Base-by-base conservation (phyloP, 2,113 vertebrate genomes). In the Alces alces region DNA sequence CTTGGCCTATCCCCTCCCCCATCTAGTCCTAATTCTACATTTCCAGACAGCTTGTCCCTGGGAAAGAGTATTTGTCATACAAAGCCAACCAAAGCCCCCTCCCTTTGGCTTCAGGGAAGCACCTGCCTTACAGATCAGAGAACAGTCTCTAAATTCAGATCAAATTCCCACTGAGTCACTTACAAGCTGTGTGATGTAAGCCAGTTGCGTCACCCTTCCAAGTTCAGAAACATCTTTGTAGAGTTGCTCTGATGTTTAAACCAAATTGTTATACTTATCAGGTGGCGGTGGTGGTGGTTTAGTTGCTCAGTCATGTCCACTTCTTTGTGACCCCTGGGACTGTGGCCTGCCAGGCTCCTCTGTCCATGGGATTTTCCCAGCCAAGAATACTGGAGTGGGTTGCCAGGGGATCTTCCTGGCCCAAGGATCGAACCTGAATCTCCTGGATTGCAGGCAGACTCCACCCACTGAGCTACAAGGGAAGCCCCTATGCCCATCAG, bases 301-400 rank as follows among this genome's bases (percentile, higher is more conserved):
- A 39, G 66, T 36, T 39, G 19, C 36, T 73, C n/a, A 39, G n/a
- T 73, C 10, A 0, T 23, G 21, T 39, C n/a, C 0, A 2, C 21
- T 9, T 36, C n/a, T 70, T 70, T 36, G 9, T 5, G 0, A 73
- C 21, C 36, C 36, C 21, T 25, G 10, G 36, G 19, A 73, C 36
- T 73, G 64, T 70, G 21, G 21, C n/a, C 11, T 0, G 1, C 36
- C 36, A 73, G 36, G 11, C 36, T 73, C 66, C 11, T 39, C 66
- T 73, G 5, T 25, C 36, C 66, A 39, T 39, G 19, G n/a, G 36
- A 39, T 39, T 73, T 39, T 73, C 66, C n/a, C 36, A 23, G 66
- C n/a, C 19, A 73, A 73, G 66, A 39, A 73, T 23, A 23, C 3
- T 23, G n/a, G 36, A 73, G 21, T 7, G 21, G 66, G 36, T 3